Evolutionary conservation across 2,888 invertebrate species (phyloP).

Genomic region (Argyresthia albistria): DNA sequence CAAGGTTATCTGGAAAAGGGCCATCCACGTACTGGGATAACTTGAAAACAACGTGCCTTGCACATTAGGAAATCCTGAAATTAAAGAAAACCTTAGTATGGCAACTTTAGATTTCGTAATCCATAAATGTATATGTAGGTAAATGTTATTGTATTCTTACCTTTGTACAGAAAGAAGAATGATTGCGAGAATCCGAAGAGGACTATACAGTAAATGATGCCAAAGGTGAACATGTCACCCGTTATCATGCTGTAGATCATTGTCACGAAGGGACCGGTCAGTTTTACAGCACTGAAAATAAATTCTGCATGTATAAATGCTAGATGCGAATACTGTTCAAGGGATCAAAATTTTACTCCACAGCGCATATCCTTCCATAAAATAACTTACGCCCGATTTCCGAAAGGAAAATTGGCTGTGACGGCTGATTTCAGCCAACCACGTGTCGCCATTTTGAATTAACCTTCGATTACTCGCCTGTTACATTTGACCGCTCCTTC

Average conservation of each 20-base stretch:
- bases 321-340: neutral
- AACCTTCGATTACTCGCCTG: too few relatives aligned
- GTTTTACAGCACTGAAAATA: conserved; percentile 82
- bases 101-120: too few relatives aligned
- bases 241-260: conserved; percentile 99
- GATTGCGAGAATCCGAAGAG: conserved; percentile 97
- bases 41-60: conserved; percentile 86
- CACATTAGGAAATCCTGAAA: conserved; percentile 82
- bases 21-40: conserved; percentile 96
- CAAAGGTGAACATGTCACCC: conserved; percentile 98
- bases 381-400: too few relatives aligned
- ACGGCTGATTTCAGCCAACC: too few relatives aligned
- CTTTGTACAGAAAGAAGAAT: conserved; percentile 94
- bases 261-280: conserved; percentile 98
- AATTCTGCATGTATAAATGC: neutral
- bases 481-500: too few relatives aligned
- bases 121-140: too few relatives aligned
- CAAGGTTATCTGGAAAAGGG: conserved; percentile 96
- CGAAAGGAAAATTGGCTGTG: too few relatives aligned
- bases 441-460: too few relatives aligned
- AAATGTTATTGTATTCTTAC: conserved; percentile 20
- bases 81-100: neutral
- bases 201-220: conserved; percentile 96
- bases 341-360: neutral
- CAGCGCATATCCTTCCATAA: neutral